A percentile compares a stretch with the other conserved stretches of the same genome.
Conservation (phyloP, 2,113 vertebrate genomes). For the Prionailurus viverrinus region DNA sequence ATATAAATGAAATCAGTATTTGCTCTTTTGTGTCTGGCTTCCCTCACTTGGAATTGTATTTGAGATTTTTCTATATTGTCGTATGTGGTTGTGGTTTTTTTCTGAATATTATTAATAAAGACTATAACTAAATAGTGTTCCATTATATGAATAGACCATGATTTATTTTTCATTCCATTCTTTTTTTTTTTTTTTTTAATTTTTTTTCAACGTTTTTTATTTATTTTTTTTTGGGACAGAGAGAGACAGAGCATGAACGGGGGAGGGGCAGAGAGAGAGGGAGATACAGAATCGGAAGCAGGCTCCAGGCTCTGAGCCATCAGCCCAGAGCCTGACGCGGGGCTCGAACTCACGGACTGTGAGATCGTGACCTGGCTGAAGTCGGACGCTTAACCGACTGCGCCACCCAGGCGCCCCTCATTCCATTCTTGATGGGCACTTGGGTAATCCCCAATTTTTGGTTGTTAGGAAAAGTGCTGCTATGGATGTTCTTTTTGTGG, state of each 20-base stretch:
- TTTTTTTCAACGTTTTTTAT: too few species aligned
- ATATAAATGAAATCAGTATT: neutral
- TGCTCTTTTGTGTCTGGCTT: neutral
- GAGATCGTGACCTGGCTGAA: too few species aligned
- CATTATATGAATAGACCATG: neutral
- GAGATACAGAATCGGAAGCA: too few species aligned
- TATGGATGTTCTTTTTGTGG: neutral
- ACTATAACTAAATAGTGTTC: neutral
- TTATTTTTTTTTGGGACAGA: too few species aligned
- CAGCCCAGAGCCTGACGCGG: too few species aligned
- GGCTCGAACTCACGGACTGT: too few species aligned
- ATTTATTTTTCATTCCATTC: constrained; percentile 45
- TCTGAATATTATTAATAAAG: neutral
- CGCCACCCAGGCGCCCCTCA: too few species aligned
- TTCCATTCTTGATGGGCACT: constrained; percentile 17
- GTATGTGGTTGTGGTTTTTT: neutral
- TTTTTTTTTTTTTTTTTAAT: too few species aligned
- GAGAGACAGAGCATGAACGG: too few species aligned
- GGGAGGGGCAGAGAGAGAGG: too few species aligned
- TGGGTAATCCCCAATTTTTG: constrained; percentile 17
- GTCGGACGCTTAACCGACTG: too few species aligned
- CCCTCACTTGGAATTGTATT: neutral
- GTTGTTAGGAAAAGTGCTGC: constrained; percentile 1
- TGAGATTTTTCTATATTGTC: neutral
- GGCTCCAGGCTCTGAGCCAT: too few species aligned